These are phyloP conservation scores for Heliconius congener DNA, from an alignment of 1,140 invertebrate genomes.

Conservation along the genomic window DNA sequence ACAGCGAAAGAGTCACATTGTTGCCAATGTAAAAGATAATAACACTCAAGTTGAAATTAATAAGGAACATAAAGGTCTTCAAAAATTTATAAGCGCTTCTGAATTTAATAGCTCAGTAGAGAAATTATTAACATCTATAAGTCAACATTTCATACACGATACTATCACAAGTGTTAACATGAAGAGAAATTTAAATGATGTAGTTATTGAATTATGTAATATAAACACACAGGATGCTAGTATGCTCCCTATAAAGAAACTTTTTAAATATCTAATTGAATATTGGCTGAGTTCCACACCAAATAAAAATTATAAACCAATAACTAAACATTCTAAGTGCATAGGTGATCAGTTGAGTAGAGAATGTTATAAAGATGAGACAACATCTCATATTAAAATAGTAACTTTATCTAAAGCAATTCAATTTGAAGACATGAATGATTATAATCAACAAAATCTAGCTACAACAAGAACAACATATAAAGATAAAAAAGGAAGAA, in stretches of 20 bases:
- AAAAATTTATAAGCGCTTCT: slow-evolving; percentile 45
- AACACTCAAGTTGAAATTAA: slow-evolving; percentile 35
- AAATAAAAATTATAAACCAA: slow-evolving; percentile 41
- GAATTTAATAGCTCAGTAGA: slow-evolving; percentile 60
- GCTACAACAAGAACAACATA: slow-evolving; percentile 20
- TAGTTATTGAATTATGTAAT: slow-evolving; percentile 60
- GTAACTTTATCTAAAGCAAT: slow-evolving; percentile 49
- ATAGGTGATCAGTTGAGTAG: slow-evolving; percentile 54
- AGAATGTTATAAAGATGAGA: slow-evolving; percentile 58
- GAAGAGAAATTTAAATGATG: slow-evolving; percentile 30
- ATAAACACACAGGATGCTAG: slow-evolving; percentile 45
- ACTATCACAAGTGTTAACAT: slow-evolving; percentile 48
- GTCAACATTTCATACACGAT: not conserved
- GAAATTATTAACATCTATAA: slow-evolving; percentile 44
- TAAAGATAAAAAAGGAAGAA: slow-evolving; percentile 33
- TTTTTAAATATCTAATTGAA: slow-evolving; percentile 64
- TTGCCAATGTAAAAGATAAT: slow-evolving; percentile 30
- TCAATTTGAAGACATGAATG: slow-evolving; percentile 50
- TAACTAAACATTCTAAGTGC: slow-evolving; percentile 48
- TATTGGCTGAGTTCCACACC: slow-evolving; percentile 62
- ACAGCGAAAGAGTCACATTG: not conserved
- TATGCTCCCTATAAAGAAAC: slow-evolving; percentile 53
- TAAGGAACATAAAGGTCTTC: slow-evolving; percentile 42
- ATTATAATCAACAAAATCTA: slow-evolving; percentile 37
- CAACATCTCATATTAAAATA: slow-evolving; percentile 50